These are phyloP conservation scores for Hipposideros armiger DNA, from an alignment of 2,113 vertebrate genomes.

Conservation along the genomic window DNA sequence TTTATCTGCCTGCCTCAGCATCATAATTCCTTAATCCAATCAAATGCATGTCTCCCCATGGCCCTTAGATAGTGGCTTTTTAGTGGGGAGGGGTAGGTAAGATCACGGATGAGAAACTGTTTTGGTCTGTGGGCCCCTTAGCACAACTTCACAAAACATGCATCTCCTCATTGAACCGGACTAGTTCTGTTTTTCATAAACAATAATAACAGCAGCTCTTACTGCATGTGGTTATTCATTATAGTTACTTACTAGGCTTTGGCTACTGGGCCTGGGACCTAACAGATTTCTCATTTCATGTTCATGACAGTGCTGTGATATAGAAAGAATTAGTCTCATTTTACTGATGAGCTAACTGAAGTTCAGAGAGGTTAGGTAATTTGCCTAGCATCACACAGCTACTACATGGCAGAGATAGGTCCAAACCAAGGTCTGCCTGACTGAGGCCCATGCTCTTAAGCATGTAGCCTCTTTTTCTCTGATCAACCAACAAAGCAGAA, in stretches of 20 bases:
- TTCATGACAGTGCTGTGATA: not conserved
- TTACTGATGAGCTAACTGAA: not conserved
- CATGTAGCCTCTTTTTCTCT: not conserved
- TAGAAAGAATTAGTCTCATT: not conserved
- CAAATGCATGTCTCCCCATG: not conserved
- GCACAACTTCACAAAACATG: not conserved
- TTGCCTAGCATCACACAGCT: not conserved
- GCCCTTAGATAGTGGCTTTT: not conserved
- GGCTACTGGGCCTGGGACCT: not conserved
- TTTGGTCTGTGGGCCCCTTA: conserved; percentile 13
- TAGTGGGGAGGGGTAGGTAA: not conserved
- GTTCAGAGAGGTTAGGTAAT: not conserved
- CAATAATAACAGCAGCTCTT: not conserved
- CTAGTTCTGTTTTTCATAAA: conserved; percentile 17
- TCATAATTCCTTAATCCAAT: conserved; percentile 26
- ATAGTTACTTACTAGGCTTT: not conserved
- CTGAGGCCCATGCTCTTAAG: not conserved
- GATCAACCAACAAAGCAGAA: not conserved
- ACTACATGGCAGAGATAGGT: not conserved
- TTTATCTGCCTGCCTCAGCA: conserved; percentile 13
- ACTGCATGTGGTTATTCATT: not conserved
- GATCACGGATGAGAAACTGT: not conserved
- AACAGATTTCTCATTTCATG: not conserved
- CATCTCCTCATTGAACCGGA: not conserved
- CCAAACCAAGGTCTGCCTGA: not conserved